Evolutionary conservation across 1,140 invertebrate species (phyloP).

Genomic region (Amyelois transitella): DNA sequence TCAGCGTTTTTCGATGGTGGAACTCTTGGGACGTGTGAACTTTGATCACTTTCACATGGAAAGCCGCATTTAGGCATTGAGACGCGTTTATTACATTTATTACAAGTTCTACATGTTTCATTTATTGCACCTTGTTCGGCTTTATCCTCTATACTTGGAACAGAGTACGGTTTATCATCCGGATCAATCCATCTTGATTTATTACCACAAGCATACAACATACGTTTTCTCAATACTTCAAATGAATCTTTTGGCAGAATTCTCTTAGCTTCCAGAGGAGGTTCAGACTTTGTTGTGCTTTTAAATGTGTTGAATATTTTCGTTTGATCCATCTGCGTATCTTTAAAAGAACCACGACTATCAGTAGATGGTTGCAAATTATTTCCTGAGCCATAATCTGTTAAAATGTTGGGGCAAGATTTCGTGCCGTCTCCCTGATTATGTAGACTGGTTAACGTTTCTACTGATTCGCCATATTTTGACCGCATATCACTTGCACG

Average conservation of each 20-base stretch:
- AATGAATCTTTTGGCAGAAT: conserved; percentile 49
- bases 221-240: conserved; percentile 46
- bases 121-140: conserved; percentile 4
- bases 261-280: conserved; percentile 16
- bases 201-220: conserved; percentile 33
- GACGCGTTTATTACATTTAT: conserved; percentile 28
- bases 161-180: conserved; percentile 14
- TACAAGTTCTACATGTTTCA: conserved; percentile 9
- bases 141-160: conserved; percentile 18
- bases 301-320: conserved; percentile 27
- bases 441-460: conserved; percentile 24
- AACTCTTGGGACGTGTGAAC: too few species aligned
- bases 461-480: conserved; percentile 24
- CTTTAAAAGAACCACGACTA: conserved; percentile 28
- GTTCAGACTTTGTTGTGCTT: conserved; percentile 11
- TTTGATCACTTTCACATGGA: neutral
- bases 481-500: conserved; percentile 38
- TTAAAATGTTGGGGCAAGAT: conserved; percentile 45
- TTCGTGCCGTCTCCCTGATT: conserved; percentile 34
- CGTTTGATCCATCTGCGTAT: conserved; percentile 14
- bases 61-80: conserved; percentile 28
- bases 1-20: too few species aligned
- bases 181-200: conserved; percentile 33
- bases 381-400: conserved; percentile 31
- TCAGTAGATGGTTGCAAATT: conserved; percentile 33